A percentile compares a stretch with the other conserved stretches of the same genome.
phyloP scores from a whole-genome alignment of 2,888 invertebrate genomes.

The Caprella mutica region DNA sequence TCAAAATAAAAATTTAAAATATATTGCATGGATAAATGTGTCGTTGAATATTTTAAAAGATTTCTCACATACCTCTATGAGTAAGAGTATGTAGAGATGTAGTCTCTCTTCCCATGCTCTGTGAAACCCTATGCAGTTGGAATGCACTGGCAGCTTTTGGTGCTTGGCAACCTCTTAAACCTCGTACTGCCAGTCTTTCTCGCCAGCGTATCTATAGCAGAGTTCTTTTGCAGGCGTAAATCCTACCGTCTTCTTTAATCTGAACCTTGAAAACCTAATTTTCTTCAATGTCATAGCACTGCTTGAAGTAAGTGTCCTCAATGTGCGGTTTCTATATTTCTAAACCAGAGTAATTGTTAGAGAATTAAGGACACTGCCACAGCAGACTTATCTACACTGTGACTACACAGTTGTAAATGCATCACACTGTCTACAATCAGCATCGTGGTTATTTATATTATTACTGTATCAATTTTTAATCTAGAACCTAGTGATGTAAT shows the following conservation, averaged over 20 bases:
- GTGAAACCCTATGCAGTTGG: constrained; percentile 54
- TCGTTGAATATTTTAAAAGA: too few species aligned
- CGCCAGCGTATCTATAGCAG: constrained; percentile 49
- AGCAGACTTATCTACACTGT: too few species aligned
- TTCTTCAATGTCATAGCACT: constrained; percentile 52
- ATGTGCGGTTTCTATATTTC: constrained; percentile 20
- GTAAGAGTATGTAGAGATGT: constrained; percentile 55
- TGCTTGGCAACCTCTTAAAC: constrained; percentile 60
- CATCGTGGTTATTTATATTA: too few species aligned
- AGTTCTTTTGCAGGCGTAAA: constrained; percentile 60
- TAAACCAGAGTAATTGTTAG: too few species aligned
- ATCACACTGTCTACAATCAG: too few species aligned
- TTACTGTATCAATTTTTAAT: too few species aligned
- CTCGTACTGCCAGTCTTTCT: constrained; percentile 48
- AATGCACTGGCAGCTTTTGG: constrained; percentile 54
- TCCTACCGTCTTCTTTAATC: constrained; percentile 52
- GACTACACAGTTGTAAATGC: too few species aligned
- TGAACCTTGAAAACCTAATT: constrained; percentile 56
- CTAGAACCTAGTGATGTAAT: too few species aligned
- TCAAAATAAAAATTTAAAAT: too few species aligned
- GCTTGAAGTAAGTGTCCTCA: constrained; percentile 50
- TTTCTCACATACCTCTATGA: constrained; percentile 57
- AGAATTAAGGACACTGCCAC: too few species aligned
- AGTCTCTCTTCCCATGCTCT: constrained; percentile 63
- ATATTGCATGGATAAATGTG: too few species aligned